These are phyloP conservation scores for Lepus americanus DNA, from an alignment of 2,113 vertebrate species.

Conservation along the genomic window DNA sequence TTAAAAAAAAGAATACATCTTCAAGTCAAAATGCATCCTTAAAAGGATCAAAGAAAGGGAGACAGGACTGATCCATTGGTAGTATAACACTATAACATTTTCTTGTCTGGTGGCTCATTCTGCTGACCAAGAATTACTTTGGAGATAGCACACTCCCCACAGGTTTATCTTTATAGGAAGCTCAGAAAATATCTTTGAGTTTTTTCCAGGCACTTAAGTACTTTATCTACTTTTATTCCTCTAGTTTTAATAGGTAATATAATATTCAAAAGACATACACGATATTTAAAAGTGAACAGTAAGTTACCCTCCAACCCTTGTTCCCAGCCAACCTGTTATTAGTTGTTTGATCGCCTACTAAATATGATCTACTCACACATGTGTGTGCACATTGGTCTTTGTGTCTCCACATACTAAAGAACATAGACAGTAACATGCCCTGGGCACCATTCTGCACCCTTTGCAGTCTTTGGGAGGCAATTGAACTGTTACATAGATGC, in stretches of 20 bases:
- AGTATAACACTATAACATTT: not conserved
- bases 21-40: conserved; percentile 24
- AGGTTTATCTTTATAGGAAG: not conserved
- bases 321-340: not conserved
- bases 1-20: not conserved
- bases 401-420: not conserved
- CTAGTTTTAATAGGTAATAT: not conserved
- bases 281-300: not conserved
- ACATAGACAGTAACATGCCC: accelerated
- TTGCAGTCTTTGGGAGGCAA: not conserved
- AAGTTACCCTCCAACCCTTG: not conserved
- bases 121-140: not conserved
- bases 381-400: too few species aligned
- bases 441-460: not conserved
- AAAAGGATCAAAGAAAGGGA: conserved; percentile 31
- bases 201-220: not conserved
- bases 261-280: not conserved
- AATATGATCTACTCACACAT: not conserved
- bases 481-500: not conserved
- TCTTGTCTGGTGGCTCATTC: not conserved
- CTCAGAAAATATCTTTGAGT: not conserved
- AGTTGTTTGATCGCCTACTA: not conserved
- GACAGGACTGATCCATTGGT: not conserved
- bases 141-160: not conserved
- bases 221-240: not conserved